Evolutionary conservation across 2,113 vertebrate genomes (phyloP).

Genomic region (Erythrocebus patas): DNA sequence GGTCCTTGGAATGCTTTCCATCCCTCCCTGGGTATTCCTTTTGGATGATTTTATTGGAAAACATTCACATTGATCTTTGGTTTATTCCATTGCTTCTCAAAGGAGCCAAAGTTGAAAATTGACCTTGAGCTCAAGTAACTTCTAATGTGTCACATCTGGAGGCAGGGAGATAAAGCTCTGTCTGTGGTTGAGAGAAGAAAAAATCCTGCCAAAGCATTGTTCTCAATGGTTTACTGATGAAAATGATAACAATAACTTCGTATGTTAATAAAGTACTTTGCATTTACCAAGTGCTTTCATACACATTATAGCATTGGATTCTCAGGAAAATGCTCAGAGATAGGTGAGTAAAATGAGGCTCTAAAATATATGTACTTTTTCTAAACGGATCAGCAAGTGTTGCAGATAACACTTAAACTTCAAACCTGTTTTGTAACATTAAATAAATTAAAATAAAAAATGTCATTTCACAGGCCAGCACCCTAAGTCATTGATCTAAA

Average conservation of each 20-base stretch:
- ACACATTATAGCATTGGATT: not conserved
- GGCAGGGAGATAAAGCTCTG: constrained; percentile 53
- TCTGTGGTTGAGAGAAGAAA: constrained; percentile 26
- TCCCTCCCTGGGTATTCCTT: constrained; percentile 80
- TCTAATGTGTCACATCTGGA: constrained; percentile 77
- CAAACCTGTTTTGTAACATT: not conserved
- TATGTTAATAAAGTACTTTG: not conserved
- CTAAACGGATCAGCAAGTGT: constrained; percentile 6
- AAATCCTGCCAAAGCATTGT: constrained; percentile 37
- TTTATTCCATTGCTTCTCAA: constrained; percentile 80
- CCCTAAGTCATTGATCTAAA: not conserved
- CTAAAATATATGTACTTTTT: not conserved
- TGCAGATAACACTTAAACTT: not conserved
- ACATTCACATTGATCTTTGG: constrained; percentile 83
- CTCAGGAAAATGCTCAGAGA: not conserved
- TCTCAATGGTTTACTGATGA: not conserved
- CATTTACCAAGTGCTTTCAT: not conserved
- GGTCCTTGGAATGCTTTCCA: constrained; percentile 81
- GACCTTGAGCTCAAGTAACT: constrained; percentile 79
- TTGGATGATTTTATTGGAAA: constrained; percentile 85
- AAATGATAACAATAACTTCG: not conserved
- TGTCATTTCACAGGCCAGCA: not conserved
- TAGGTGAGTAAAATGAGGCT: not conserved
- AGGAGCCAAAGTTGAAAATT: constrained; percentile 83
- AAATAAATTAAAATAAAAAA: constrained; percentile 17